phyloP scores from a whole-genome alignment of 1,140 invertebrate genomes.

The Galleria mellonella region DNA sequence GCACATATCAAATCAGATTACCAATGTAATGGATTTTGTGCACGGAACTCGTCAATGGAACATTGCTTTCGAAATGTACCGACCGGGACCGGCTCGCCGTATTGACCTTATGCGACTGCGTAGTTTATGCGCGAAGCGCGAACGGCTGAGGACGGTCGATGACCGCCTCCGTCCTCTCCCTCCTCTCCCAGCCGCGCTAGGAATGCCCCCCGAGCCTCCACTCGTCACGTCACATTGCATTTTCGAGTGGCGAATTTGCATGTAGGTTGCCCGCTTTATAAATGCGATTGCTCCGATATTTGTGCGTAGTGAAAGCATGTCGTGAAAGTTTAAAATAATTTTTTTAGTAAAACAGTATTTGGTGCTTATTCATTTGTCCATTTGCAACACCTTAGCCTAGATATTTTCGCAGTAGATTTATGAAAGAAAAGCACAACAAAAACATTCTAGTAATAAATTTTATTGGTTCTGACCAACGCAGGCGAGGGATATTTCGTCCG shows the following conservation, averaged over 20 bases:
- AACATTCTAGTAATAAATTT: no score
- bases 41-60: constrained; percentile 22
- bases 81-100: constrained; percentile 31
- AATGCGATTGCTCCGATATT: constrained; percentile 2
- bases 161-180: constrained; percentile 43
- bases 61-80: constrained; percentile 31
- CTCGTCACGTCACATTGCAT: constrained; percentile 55
- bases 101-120: constrained; percentile 66
- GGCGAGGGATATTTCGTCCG: no score
- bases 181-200: constrained; percentile 24
- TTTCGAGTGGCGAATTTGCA: constrained; percentile 57
- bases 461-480: no score
- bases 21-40: constrained; percentile 44
- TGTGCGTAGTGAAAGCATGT: constrained; percentile 22
- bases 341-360: no score
- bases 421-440: no score
- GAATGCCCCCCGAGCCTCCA: constrained; percentile 43
- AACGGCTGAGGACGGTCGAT: constrained; percentile 62
- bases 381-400: no score
- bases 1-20: constrained; percentile 36
- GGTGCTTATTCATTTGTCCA: no score
- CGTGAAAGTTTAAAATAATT: constrained; percentile 7
- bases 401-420: no score
- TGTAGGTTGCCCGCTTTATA: constrained; percentile 17
- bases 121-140: constrained; percentile 36